Percentiles rank a stretch among this genome's conserved stretches.
These are phyloP conservation scores for Penaeus indicus DNA, from an alignment of 1,140 invertebrate species.

Conservation along the genomic window DNA sequence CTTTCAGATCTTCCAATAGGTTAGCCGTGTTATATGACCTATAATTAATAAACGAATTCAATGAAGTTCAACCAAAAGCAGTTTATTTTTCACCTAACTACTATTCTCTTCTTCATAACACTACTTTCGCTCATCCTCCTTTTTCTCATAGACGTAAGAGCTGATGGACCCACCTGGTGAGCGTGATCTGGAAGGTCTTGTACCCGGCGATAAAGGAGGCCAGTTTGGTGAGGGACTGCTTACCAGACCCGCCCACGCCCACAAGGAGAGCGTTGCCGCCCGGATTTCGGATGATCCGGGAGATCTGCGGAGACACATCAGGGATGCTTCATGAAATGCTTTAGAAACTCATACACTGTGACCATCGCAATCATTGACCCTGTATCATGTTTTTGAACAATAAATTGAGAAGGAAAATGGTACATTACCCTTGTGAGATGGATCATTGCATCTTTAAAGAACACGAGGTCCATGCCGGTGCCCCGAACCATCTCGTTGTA, in stretches of 20 bases:
- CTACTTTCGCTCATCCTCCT: background rate
- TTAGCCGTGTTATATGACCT: constrained; percentile 96
- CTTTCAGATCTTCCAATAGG: constrained; percentile 94
- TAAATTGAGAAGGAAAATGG: too few species aligned
- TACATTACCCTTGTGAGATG: constrained; percentile 85
- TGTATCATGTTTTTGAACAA: too few species aligned
- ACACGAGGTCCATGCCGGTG: constrained; percentile 97
- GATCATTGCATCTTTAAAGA: constrained; percentile 97
- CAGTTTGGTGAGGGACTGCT: constrained; percentile 94
- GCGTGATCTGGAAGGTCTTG: constrained; percentile 95
- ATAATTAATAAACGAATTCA: background rate
- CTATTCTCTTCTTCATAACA: background rate
- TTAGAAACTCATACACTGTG: too few species aligned
- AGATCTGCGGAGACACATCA: constrained; percentile 76
- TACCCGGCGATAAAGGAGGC: constrained; percentile 98
- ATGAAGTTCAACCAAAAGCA: too few species aligned
- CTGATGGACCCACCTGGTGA: constrained; percentile 78
- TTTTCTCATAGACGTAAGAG: background rate
- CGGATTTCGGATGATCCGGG: constrained; percentile 93
- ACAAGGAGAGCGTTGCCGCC: constrained; percentile 96
- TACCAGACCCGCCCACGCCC: constrained; percentile 95
- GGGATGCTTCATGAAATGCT: background rate
- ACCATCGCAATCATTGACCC: too few species aligned
- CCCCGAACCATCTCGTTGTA: constrained; percentile 97
- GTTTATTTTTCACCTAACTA: too few species aligned